Conservation (phyloP, 2,888 invertebrate genomes). For the Meiosimyza platycephala region DNA sequence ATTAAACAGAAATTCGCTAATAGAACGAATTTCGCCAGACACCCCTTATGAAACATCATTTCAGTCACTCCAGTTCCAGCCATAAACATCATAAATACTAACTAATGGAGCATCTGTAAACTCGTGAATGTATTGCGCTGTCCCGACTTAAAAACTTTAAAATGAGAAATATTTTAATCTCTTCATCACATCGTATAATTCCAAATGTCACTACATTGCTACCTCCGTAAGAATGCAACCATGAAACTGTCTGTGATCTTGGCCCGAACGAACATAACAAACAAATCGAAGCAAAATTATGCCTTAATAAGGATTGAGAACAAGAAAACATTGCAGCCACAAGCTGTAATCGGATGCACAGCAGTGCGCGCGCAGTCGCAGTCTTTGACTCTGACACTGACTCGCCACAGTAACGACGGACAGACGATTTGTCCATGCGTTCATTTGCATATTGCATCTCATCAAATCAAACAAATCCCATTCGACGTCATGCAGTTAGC, state of each 20-base stretch:
- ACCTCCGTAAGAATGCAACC: constrained; percentile 36
- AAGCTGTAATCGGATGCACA: constrained; percentile 23
- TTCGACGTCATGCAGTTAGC: constrained; percentile 35
- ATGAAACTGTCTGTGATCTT: constrained; percentile 27
- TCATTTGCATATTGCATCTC: constrained; percentile 46
- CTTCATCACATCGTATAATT: constrained; percentile 67
- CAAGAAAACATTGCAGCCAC: constrained; percentile 31
- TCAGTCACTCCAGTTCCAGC: too few species aligned
- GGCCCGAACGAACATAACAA: constrained; percentile 25
- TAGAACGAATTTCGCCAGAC: too few species aligned
- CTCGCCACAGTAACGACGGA: neutral
- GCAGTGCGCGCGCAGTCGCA: neutral
- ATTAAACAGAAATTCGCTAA: too few species aligned
- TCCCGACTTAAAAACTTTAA: constrained; percentile 53
- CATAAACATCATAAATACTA: too few species aligned
- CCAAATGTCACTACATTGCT: constrained; percentile 61
- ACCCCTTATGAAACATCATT: too few species aligned
- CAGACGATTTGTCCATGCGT: constrained; percentile 44
- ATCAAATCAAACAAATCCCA: constrained; percentile 47
- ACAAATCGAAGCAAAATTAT: constrained; percentile 35
- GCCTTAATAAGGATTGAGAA: constrained; percentile 34
- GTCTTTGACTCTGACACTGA: neutral
- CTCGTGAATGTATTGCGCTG: neutral
- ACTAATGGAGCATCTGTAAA: too few species aligned
- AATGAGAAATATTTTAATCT: constrained; percentile 62